Evolutionary conservation across 2,888 invertebrate species (phyloP).

Genomic region (Cacoxenus indagator): DNA sequence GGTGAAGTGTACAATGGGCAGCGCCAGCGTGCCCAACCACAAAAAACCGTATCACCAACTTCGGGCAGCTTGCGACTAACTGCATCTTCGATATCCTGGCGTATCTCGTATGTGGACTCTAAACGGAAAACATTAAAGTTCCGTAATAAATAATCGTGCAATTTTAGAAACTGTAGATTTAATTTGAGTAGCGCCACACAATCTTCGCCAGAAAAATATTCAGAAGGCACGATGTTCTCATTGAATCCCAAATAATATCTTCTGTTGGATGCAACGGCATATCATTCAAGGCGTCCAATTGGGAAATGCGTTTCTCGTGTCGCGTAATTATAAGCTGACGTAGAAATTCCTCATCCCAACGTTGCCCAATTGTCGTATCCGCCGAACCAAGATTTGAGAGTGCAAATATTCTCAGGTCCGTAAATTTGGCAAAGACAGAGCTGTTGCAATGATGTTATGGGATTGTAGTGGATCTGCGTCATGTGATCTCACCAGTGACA

Average conservation of each 20-base stretch:
- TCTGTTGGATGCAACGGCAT: conserved; percentile 99
- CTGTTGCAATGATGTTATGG: conserved; percentile 94
- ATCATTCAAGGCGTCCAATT: conserved; percentile 93
- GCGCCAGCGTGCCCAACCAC: conserved; percentile 99
- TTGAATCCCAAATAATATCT: conserved; percentile 98
- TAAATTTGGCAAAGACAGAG: conserved; percentile 93
- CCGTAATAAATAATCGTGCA: conserved; percentile 96
- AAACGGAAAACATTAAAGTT: conserved; percentile 98
- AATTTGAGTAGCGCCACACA: conserved; percentile 96
- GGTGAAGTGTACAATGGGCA: conserved; percentile 91
- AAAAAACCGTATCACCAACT: conserved; percentile 88
- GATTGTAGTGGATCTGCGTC: conserved; percentile 92
- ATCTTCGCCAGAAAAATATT: conserved; percentile 96
- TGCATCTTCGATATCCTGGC: conserved; percentile 98
- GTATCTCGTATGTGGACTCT: conserved; percentile 95
- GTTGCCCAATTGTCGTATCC: conserved; percentile 83
- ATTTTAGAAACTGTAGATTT: conserved; percentile 96
- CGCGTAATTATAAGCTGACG: conserved; percentile 87
- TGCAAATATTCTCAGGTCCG: conserved; percentile 87
- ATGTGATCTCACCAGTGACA: conserved; percentile 95
- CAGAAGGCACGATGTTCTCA: conserved; percentile 97
- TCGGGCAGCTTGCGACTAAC: conserved; percentile 93
- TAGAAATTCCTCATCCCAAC: conserved; percentile 85
- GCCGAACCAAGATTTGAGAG: conserved; percentile 95
- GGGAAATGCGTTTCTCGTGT: conserved; percentile 91